Base-by-base conservation (phyloP, 2,888 invertebrate species). In the Laothoe populi region DNA sequence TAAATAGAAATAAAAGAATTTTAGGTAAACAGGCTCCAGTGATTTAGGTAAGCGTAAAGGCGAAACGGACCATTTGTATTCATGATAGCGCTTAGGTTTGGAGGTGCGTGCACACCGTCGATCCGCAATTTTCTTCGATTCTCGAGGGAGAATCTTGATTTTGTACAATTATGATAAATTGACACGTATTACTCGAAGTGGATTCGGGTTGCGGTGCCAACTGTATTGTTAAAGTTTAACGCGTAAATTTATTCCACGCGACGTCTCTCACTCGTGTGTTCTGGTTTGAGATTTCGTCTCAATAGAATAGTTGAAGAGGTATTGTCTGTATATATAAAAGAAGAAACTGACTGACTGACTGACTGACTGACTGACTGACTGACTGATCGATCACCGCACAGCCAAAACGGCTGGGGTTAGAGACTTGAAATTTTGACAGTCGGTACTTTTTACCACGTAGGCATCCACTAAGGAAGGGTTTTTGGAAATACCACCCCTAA, bases 61-160 rank as follows among this genome's bases (percentile, higher is more conserved):
- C 68, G 73, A 70, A 71, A 66, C 70, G 72, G 68, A 68, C 77
- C 70, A 77, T 77, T 77, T 75, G 77, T 77, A 77, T 77, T 77
- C 77, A 77, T 75, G 73, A 75, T 76, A 65, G 70, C 68, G 68
- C 69, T 70, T 72, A 75, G 77, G 75, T 73, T 74, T 66, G 70
- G 73, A 73, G 74, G 77, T 77, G 76, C 70, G 74, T 73, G 75
- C 67, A 66, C 69, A 73, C 71, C 70, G 35, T 53, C 53, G 31
- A 53, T 72, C 69, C 66, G 72, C 72, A 73, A 74, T 72, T 69
- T 74, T 66, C 68, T 68, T 65, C 66, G 67, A 70, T 68, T 74
- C 74, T 71, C 74, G 58, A 57, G 74, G 73, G 74, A 65, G 63
- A 65, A 63, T 69, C 66, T 66, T 70, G 74, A 73, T 73, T 73